phyloP scores from a whole-genome alignment of 2,113 vertebrate species.

The Phaethornis superciliosus region DNA sequence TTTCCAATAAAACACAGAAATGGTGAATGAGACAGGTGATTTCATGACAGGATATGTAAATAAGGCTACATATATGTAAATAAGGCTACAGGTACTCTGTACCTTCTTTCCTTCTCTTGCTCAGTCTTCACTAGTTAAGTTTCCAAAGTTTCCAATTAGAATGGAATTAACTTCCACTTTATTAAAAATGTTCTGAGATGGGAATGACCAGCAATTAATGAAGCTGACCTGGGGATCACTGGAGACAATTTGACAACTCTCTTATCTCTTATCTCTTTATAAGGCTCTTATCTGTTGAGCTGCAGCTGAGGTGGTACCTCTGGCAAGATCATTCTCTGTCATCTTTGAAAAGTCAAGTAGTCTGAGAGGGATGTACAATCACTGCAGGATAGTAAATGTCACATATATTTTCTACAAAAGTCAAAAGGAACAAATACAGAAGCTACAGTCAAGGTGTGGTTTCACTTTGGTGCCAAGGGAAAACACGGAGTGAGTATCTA shows the following conservation, averaged over 20 bases:
- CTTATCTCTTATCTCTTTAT: no score
- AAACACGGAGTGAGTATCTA: rapidly evolving
- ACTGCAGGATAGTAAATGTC: not conserved
- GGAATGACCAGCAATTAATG: not conserved
- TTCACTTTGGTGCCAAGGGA: not conserved
- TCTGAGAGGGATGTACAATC: rapidly evolving
- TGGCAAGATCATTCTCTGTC: not conserved
- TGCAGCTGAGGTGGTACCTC: not conserved
- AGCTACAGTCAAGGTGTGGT: rapidly evolving
- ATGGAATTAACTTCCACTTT: not conserved
- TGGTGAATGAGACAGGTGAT: not conserved
- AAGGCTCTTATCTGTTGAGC: not conserved
- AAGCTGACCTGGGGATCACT: not conserved
- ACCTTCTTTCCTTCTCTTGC: not conserved
- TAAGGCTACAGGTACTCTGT: not conserved
- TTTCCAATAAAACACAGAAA: not conserved
- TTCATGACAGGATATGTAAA: not conserved
- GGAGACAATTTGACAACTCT: not conserved
- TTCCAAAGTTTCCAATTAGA: not conserved
- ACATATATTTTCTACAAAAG: rapidly evolving
- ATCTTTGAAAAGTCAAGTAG: not conserved
- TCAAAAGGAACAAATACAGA: not conserved
- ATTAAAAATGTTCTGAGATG: not conserved
- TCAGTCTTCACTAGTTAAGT: not conserved
- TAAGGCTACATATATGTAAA: not conserved